Base-by-base conservation (phyloP, 2,113 vertebrate genomes). In the Oceanites oceanicus region DNA sequence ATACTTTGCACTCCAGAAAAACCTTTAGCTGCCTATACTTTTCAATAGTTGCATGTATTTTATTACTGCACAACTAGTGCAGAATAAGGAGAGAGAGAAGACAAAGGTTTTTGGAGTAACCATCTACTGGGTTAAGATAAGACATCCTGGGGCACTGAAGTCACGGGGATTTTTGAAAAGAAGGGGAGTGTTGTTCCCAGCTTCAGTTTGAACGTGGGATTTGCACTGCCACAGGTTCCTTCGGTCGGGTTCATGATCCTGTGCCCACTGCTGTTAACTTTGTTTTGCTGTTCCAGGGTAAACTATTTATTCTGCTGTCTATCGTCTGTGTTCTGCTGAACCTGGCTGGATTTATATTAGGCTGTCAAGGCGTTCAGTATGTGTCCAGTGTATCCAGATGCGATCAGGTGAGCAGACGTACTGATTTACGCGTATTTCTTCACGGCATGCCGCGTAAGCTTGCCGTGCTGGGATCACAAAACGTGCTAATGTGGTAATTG, bases 291-390 rank as follows among this genome's bases (percentile, higher is more conserved):
- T 98, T 97, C 66, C 96, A 99, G 99, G 98, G 98, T 65, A 99
- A 99, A 73, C 97, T 99, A 8, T 99, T 99, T 58, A 97, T 99
- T 90, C 92, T 99, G 90, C 98, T 99, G 59, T 99, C 98, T 18
- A 67, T 99, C 94, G 96, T 98, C 42, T 99, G 98, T 90, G 98
- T 99, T 87, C 98, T 99, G 71, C 97, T 99, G 71, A 99, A 98
- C 82, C 93, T 99, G 88, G 97, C 98, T 47, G 99, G 98, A 87
- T 98, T 99, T 96, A 98, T 99, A 93, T 95, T 99, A 13, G 99
- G 98, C 97, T 98, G 98, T 95, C 98, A 99, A 97, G 98, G 98
- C 58, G 93, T 98, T 87, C 98, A 98, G 59, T 98, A 99, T 97
- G 98, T 99, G 56, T 98, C 99, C 97, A 97, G 98, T n/a, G 97